A percentile compares a stretch with the other conserved stretches of the same genome.
Conservation (phyloP, 2,797 vertebrate species). For the Clarias pachynema region DNA sequence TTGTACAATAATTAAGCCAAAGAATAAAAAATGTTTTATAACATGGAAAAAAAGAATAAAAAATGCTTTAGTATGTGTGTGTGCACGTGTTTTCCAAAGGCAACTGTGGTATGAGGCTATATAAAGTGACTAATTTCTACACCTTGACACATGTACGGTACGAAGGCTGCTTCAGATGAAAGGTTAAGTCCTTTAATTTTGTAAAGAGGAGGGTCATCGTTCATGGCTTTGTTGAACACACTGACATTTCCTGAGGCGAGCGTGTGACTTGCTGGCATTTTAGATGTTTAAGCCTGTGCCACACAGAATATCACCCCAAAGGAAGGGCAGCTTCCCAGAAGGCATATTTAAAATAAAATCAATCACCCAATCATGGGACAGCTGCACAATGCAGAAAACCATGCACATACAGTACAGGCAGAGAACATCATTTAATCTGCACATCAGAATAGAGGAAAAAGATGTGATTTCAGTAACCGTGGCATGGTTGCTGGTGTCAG, state of each 20-base stretch:
- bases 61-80: background rate
- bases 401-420: background rate
- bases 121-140: background rate
- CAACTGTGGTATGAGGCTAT: constrained; percentile 3
- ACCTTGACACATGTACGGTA: constrained; percentile 15
- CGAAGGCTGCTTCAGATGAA: constrained; percentile 24
- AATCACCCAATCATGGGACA: background rate
- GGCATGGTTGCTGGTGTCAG: background rate
- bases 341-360: background rate
- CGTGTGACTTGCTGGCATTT: constrained; percentile 47
- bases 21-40: background rate
- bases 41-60: background rate
- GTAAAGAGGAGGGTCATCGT: constrained; percentile 39
- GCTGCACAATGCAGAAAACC: background rate
- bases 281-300: constrained; percentile 7
- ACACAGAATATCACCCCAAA: background rate
- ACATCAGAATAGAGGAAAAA: background rate
- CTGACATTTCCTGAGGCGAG: constrained; percentile 47
- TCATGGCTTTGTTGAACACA: constrained; percentile 37
- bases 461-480: background rate
- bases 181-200: constrained; percentile 45
- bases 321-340: background rate
- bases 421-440: background rate
- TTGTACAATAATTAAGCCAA: too few relatives aligned
- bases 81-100: background rate